These are phyloP conservation scores for Leucophenga montana DNA, from an alignment of 2,888 invertebrate genomes.

Conservation along the genomic window DNA sequence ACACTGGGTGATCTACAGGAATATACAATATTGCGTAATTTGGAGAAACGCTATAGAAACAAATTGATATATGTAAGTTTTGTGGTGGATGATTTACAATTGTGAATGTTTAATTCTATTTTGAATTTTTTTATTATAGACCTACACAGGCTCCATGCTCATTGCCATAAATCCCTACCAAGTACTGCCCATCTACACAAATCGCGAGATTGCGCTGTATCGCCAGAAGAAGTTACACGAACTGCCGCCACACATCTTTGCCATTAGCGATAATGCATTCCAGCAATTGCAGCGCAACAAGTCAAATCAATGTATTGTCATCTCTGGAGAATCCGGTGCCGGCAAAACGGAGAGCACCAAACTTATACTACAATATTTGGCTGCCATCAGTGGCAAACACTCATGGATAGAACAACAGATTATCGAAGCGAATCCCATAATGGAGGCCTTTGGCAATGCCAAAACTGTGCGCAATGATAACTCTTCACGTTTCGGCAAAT, in stretches of 20 bases:
- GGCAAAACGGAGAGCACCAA: constrained; percentile 98
- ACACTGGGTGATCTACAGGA: constrained; percentile 95
- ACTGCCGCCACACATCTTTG: constrained; percentile 95
- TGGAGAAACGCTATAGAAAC: constrained; percentile 89
- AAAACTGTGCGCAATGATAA: constrained; percentile 97
- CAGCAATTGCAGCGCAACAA: constrained; percentile 83
- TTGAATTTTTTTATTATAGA: constrained; percentile 76
- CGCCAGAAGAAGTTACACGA: constrained; percentile 88
- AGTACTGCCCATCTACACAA: constrained; percentile 94
- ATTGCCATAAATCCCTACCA: constrained; percentile 97
- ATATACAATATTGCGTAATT: constrained; percentile 91
- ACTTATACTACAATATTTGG: constrained; percentile 92
- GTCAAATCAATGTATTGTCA: constrained; percentile 94
- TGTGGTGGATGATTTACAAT: not conserved
- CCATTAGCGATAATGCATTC: constrained; percentile 94
- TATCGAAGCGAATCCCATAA: constrained; percentile 94
- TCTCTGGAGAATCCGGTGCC: constrained; percentile 96
- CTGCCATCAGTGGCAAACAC: constrained; percentile 94
- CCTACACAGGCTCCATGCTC: constrained; percentile 94
- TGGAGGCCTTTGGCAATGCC: constrained; percentile 98
- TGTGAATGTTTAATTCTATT: not conserved
- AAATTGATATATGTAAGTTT: constrained; percentile 91
- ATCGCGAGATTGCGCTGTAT: constrained; percentile 88
- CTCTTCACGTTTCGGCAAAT: constrained; percentile 96
- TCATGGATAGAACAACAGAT: constrained; percentile 99